Conservation (phyloP, 2,888 invertebrate species). For the Agrochola macilenta region DNA sequence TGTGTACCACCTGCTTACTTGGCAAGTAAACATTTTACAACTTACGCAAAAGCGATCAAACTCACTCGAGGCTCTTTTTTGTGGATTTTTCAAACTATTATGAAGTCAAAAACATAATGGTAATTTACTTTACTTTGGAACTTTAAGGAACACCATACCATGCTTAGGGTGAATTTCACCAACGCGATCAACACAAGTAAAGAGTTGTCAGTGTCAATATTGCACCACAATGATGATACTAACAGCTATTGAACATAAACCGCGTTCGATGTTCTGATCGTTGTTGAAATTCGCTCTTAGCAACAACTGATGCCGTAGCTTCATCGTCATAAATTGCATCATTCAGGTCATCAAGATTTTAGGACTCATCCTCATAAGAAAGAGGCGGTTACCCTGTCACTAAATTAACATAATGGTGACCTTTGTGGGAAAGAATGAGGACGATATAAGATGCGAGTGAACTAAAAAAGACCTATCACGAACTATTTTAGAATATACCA, state of each 20-base stretch:
- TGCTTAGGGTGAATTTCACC: neutral
- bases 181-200: neutral
- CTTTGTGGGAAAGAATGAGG: conserved; percentile 31
- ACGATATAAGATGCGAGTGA: neutral
- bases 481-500: neutral
- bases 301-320: neutral
- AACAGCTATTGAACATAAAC: no score
- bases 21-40: neutral
- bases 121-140: neutral
- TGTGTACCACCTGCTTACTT: no score
- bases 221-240: neutral
- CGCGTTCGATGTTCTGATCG: neutral
- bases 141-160: neutral
- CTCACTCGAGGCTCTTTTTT: no score
- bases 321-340: neutral
- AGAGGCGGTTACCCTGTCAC: conserved; percentile 9
- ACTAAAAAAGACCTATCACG: conserved; percentile 45
- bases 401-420: conserved; percentile 16
- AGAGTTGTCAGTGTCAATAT: neutral
- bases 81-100: no score
- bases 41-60: neutral
- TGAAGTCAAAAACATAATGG: neutral
- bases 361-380: neutral
- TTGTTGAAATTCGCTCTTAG: neutral
- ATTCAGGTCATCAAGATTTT: conserved; percentile 29